These are phyloP conservation scores for Pristionchus maxplancki DNA, from an alignment of 2,888 invertebrate genomes.

Conservation along the genomic window DNA sequence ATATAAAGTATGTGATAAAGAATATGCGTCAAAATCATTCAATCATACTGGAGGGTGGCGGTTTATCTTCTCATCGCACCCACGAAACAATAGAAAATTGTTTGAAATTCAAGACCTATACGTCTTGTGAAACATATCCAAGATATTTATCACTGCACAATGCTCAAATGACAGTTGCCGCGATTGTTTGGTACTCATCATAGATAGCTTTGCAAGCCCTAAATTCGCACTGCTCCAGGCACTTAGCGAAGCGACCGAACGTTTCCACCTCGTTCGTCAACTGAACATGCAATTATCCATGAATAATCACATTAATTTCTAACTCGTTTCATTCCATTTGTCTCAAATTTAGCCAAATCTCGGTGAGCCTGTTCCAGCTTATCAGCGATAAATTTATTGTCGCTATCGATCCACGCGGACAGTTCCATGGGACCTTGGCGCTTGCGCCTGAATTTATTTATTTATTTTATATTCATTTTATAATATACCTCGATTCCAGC, in stretches of 20 bases:
- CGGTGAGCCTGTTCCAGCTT: not conserved
- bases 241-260: not conserved
- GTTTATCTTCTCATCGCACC: too few relatives aligned
- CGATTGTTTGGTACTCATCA: not conserved
- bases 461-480: not conserved
- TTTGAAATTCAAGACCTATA: too few relatives aligned
- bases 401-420: not conserved
- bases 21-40: too few relatives aligned
- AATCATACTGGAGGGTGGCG: too few relatives aligned
- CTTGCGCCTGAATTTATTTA: not conserved
- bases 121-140: too few relatives aligned
- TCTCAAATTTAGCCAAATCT: not conserved
- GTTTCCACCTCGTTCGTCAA: not conserved
- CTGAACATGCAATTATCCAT: not conserved
- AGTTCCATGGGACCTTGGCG: too few relatives aligned
- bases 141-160: not conserved
- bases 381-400: not conserved
- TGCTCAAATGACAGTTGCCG: not conserved
- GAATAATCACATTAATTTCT: not conserved
- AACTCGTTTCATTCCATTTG: not conserved
- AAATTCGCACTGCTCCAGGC: not conserved
- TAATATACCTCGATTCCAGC: not conserved
- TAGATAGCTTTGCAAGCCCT: not conserved
- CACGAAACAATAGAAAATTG: too few relatives aligned
- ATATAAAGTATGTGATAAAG: too few relatives aligned